phyloP scores from a whole-genome alignment of 2,888 invertebrate genomes.

The Luperina testacea region DNA sequence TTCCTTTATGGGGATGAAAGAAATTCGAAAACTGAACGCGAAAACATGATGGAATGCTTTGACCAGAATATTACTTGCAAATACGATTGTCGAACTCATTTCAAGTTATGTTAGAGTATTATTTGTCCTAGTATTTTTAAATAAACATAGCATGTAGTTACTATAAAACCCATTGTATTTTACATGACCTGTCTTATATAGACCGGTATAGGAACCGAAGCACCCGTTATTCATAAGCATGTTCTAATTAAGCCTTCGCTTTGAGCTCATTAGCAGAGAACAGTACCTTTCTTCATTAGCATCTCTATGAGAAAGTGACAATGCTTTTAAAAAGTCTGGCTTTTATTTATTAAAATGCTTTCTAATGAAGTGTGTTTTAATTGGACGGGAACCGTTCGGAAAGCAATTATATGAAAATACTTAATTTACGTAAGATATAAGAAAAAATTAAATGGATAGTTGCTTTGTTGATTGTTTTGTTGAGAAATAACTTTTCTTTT shows the following conservation, averaged over 20 bases:
- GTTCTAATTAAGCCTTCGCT: conserved; percentile 52
- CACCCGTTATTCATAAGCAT: conserved; percentile 40
- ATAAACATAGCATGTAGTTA: background rate
- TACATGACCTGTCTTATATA: conserved; percentile 8
- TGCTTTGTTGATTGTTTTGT: conserved; percentile 29
- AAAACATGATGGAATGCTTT: conserved; percentile 51
- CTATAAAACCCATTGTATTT: background rate
- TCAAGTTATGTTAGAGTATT: conserved; percentile 19
- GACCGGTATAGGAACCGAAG: conserved; percentile 2
- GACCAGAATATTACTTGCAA: conserved; percentile 47
- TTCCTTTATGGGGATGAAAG: conserved; percentile 43
- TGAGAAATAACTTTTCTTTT: conserved; percentile 8
- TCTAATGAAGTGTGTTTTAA: conserved; percentile 57
- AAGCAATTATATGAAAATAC: conserved; percentile 43
- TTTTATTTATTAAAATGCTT: conserved; percentile 37
- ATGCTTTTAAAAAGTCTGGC: conserved; percentile 22
- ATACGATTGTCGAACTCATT: conserved; percentile 43
- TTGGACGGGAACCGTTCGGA: conserved; percentile 39
- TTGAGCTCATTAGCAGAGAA: conserved; percentile 56
- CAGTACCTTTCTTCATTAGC: conserved; percentile 43
- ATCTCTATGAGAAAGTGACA: conserved; percentile 47
- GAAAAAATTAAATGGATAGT: background rate
- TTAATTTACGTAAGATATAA: conserved; percentile 34
- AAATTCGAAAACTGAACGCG: conserved; percentile 47
- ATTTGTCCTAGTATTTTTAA: conserved; percentile 10